These are phyloP conservation scores for Sebastiscus albofasciatus DNA, from an alignment of 2,797 vertebrate genomes.

Conservation along the genomic window DNA sequence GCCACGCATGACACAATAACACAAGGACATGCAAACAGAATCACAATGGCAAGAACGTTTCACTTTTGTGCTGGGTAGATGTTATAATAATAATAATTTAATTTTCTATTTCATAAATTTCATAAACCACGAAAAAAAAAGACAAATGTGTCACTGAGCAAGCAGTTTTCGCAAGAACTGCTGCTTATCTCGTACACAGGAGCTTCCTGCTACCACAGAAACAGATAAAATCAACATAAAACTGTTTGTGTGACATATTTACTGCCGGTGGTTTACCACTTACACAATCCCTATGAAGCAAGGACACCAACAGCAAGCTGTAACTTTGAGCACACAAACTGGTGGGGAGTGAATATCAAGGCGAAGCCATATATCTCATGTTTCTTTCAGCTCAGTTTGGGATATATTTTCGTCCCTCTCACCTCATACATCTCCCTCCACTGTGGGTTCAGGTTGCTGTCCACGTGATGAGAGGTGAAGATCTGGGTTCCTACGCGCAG, in stretches of 20 bases:
- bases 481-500: constrained; percentile 93
- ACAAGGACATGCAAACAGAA: constrained; percentile 65
- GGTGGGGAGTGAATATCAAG: constrained; percentile 3
- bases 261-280: neutral
- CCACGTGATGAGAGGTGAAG: constrained; percentile 90
- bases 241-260: constrained; percentile 17
- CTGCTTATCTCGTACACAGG: constrained; percentile 43
- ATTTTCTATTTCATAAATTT: constrained; percentile 10
- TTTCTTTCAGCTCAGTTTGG: neutral
- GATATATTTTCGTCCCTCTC: constrained; percentile 15
- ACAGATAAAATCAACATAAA: constrained; percentile 45
- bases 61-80: neutral
- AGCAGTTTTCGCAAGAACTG: constrained; percentile 23
- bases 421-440: constrained; percentile 97
- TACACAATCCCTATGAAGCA: constrained; percentile 3
- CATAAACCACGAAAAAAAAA: neutral
- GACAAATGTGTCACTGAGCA: constrained; percentile 14
- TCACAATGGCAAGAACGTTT: constrained; percentile 44
- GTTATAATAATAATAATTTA: neutral
- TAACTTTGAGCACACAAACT: constrained; percentile 27
- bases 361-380: neutral
- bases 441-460: constrained; percentile 90
- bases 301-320: constrained; percentile 27
- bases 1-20: constrained; percentile 49
- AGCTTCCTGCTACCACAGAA: constrained; percentile 53